Evolutionary conservation across 2,888 invertebrate species (phyloP), one percentile per base, ranked within the genome.

Genomic region (Ceriagrion tenellum): DNA sequence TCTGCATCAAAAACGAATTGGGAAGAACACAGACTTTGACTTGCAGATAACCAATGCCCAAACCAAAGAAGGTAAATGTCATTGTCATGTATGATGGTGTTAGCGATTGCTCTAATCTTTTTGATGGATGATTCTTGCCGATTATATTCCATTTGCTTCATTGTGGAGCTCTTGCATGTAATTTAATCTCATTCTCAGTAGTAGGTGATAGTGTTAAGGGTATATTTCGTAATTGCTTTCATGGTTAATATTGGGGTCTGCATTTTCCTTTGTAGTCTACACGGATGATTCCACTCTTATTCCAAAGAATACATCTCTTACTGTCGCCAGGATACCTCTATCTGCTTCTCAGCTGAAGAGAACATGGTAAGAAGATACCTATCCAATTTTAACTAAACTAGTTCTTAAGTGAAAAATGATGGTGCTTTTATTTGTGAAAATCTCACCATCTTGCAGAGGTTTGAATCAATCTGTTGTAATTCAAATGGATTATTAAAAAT

Each of bases 41-140:
- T 97, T 99, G 95, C 98, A 99, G 97, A 98, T 99, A 96, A 99
- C 99, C 81, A 99, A 99, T 97, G 99, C 99, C 95, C 99, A 99
- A 97, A 99, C 99, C 95, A 99, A 99, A 97, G 99, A 99, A 98
- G 99, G 99, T 99, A 97, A 97, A 81, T 81, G 23, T 40, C 0
- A 88, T 20, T 40, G 35, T 88, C 23, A 4, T 40, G 55, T n/a
- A 55, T 35, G 8, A 10, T 35, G n/a, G 12, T 88, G 8, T 88
- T 88, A 4, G 26, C 1, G 35, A 10, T 20, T 88, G 26, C 81
- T 0, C 8, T 40, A 1, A 35, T 88, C 20, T 88, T 88, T 88
- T 8, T 88, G 12, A 23, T 91, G 91, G 56, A 26, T 91, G 1
- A 89, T 89, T 47, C 10, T 30, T 1, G 26, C 20, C 89, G 3